Conservation (phyloP, 2,888 invertebrate species). For the Lasioglossum vierecki region DNA sequence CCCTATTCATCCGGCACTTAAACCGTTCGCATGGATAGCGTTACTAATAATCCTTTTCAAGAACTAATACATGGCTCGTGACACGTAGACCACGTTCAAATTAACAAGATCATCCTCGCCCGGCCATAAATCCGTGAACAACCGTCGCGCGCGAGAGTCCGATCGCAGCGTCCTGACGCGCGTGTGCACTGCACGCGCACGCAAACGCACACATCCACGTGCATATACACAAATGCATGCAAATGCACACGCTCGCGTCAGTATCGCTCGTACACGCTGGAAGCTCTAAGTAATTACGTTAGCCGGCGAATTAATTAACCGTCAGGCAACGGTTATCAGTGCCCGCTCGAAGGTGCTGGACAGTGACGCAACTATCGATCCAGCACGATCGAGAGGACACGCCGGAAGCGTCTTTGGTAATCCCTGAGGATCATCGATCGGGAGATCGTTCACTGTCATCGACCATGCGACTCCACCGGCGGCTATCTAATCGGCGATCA, state of each 20-base stretch:
- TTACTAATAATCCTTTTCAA: slow-evolving; percentile 52
- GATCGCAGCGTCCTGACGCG: slow-evolving; percentile 27
- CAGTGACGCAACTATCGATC: slow-evolving; percentile 69
- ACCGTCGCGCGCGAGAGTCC: slow-evolving; percentile 42
- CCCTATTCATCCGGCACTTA: slow-evolving; percentile 22
- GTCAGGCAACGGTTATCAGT: slow-evolving; percentile 74
- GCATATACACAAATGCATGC: background rate
- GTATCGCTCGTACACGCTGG: slow-evolving; percentile 46
- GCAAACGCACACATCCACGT: slow-evolving; percentile 10
- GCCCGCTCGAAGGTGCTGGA: slow-evolving; percentile 64
- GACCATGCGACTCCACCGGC: slow-evolving; percentile 5
- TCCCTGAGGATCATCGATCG: slow-evolving; percentile 56
- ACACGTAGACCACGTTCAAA: slow-evolving; percentile 47
- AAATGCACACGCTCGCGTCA: background rate
- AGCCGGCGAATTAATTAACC: slow-evolving; percentile 80
- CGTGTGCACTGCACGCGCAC: slow-evolving; percentile 2
- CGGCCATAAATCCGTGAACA: slow-evolving; percentile 67
- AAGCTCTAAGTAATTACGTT: slow-evolving; percentile 77
- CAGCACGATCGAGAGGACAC: slow-evolving; percentile 48
- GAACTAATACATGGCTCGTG: slow-evolving; percentile 34
- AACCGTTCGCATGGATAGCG: slow-evolving; percentile 31
- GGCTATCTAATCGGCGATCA: slow-evolving; percentile 41
- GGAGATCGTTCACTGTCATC: slow-evolving; percentile 43
- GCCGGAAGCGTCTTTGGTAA: slow-evolving; percentile 51
- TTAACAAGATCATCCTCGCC: slow-evolving; percentile 69